Conservation (phyloP, 2,888 invertebrate genomes). For the Synanthedon formicaeformis region DNA sequence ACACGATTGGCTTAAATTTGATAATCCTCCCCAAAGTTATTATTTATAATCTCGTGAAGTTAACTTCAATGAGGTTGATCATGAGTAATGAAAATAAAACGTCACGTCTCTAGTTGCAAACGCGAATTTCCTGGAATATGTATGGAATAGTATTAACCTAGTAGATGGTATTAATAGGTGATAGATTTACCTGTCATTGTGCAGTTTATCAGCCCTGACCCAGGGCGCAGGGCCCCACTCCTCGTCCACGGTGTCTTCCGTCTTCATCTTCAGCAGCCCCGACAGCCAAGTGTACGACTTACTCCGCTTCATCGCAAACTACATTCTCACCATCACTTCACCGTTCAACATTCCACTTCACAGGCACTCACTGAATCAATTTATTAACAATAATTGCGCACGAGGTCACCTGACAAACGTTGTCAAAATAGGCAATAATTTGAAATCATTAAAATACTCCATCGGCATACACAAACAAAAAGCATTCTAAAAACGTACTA, state of each 20-base stretch:
- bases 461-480: constrained; percentile 13
- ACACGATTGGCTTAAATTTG: constrained; percentile 11
- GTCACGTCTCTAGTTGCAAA: too few relatives aligned
- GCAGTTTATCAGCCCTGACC: constrained; percentile 44
- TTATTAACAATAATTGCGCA: background rate
- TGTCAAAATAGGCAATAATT: constrained; percentile 28
- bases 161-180: too few relatives aligned
- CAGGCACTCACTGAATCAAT: background rate
- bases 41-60: constrained; percentile 14
- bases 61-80: constrained; percentile 8
- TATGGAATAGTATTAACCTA: too few relatives aligned
- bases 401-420: constrained; percentile 3
- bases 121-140: too few relatives aligned
- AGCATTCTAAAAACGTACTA: constrained; percentile 5
- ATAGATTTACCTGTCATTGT: constrained; percentile 45
- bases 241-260: constrained; percentile 25
- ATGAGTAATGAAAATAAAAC: too few relatives aligned
- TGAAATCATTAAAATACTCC: constrained; percentile 39
- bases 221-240: constrained; percentile 58
- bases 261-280: constrained; percentile 45
- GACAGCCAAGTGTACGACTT: constrained; percentile 65
- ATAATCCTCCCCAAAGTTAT: constrained; percentile 12
- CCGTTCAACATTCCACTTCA: background rate
- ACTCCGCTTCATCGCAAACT: constrained; percentile 48
- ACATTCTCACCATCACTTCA: background rate